Percentiles rank a stretch among this genome's conserved stretches.
These are phyloP conservation scores for Anthopleura sola DNA, from an alignment of 64 coral and sea anemone species.

Conservation along the genomic window DNA sequence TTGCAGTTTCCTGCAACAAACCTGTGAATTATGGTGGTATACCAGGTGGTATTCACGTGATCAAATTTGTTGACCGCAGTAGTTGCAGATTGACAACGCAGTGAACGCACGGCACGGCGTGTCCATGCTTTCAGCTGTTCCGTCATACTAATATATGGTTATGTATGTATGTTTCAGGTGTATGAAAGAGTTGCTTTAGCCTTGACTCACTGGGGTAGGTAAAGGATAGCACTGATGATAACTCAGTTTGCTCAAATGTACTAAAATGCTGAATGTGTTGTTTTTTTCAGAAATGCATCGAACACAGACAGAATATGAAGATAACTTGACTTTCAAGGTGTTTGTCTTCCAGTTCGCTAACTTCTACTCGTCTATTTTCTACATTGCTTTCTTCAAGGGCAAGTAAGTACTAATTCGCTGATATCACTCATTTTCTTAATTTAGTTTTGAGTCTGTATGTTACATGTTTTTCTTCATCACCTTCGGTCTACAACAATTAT, in stretches of 20 bases:
- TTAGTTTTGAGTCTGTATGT: no score
- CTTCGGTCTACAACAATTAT: no score
- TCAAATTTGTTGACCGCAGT: no score
- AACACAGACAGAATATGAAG: constrained; percentile 97
- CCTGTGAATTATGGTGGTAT: no score
- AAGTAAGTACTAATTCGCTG: constrained; percentile 69
- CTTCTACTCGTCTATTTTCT: constrained; percentile 98
- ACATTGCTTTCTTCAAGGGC: constrained; percentile 99
- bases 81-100: no score
- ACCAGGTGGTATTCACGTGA: no score
- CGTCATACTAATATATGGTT: no score
- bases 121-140: no score
- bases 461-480: no score
- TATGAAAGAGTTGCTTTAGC: constrained; percentile 95
- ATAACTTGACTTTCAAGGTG: constrained; percentile 97
- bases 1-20: no score
- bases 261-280: background rate
- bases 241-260: background rate
- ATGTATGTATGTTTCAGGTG: constrained; percentile 37
- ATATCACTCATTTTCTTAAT: no score
- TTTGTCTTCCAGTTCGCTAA: constrained; percentile 97
- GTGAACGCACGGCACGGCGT: no score
- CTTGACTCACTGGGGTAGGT: constrained; percentile 94
- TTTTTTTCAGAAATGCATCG: constrained; percentile 83
- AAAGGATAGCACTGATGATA: background rate